Evolutionary conservation across 2,888 invertebrate species (phyloP).

Genomic region (Temnothorax unifasciatus): DNA sequence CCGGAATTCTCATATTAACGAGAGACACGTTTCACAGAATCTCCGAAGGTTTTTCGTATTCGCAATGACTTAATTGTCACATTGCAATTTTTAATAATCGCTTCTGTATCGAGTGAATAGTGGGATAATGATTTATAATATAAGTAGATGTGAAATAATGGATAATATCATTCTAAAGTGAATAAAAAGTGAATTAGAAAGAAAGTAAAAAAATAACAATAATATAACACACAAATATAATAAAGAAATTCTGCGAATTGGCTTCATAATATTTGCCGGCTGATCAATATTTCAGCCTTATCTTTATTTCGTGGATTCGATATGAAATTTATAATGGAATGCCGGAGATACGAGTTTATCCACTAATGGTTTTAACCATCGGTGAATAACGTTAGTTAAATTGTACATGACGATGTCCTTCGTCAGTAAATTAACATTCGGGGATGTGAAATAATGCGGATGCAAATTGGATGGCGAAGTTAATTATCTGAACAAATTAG

Average conservation of each 20-base stretch:
- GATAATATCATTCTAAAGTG: background rate
- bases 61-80: slow-evolving; percentile 60
- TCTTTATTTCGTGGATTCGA: background rate
- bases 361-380: background rate
- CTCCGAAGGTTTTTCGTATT: slow-evolving; percentile 45
- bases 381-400: slow-evolving; percentile 8
- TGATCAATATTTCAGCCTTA: background rate
- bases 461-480: background rate
- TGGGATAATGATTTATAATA: slow-evolving; percentile 17
- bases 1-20: slow-evolving; percentile 37
- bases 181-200: background rate
- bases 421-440: slow-evolving; percentile 18
- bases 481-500: slow-evolving; percentile 29
- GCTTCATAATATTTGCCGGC: background rate
- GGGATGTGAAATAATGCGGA: slow-evolving; percentile 12
- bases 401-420: background rate
- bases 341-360: background rate
- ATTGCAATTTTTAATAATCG: slow-evolving; percentile 57
- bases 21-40: slow-evolving; percentile 57
- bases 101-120: background rate
- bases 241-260: slow-evolving; percentile 21
- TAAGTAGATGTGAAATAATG: slow-evolving; percentile 1
- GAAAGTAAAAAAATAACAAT: background rate
- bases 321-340: background rate
- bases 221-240: slow-evolving; percentile 14